phyloP scores from a whole-genome alignment of 2,888 invertebrate genomes.

The Xanthorhoe spadicearia region DNA sequence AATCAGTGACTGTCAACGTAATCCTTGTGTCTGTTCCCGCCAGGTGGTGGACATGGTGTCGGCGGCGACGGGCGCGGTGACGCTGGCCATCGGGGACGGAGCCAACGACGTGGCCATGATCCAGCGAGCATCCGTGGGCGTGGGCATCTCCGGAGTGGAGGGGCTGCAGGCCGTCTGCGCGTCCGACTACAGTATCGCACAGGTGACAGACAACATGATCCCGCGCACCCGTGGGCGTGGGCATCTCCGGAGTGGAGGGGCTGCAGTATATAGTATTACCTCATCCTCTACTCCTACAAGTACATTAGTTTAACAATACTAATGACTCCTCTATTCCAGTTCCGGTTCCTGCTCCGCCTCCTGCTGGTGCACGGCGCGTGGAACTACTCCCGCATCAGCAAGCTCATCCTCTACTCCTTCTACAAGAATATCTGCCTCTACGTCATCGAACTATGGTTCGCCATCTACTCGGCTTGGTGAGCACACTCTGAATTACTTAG shows the following conservation, averaged over 20 bases:
- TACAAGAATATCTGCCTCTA: slow-evolving; percentile 99
- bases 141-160: slow-evolving; percentile 98
- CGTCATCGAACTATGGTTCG: slow-evolving; percentile 99
- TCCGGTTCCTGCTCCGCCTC: slow-evolving; percentile 95
- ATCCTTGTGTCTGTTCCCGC: too few species aligned
- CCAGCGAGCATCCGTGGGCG: slow-evolving; percentile 98
- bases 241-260: slow-evolving; percentile 99
- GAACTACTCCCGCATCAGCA: slow-evolving; percentile 99
- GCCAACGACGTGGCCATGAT: slow-evolving; percentile 99
- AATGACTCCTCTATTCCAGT: too few species aligned
- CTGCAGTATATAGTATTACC: too few species aligned
- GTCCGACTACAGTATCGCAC: slow-evolving; percentile 99
- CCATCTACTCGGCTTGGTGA: slow-evolving; percentile 97
- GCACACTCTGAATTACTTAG: too few species aligned
- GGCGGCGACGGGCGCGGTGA: slow-evolving; percentile 91
- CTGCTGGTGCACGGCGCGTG: slow-evolving; percentile 99
- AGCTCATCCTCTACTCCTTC: slow-evolving; percentile 99
- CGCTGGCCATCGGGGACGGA: slow-evolving; percentile 97
- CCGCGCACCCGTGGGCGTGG: slow-evolving; percentile 98
- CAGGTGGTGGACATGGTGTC: slow-evolving; percentile 93
- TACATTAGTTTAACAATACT: too few species aligned
- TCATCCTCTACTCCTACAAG: too few species aligned
- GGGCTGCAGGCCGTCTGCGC: slow-evolving; percentile 99
- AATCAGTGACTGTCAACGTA: too few species aligned
- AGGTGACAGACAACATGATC: slow-evolving; percentile 64